A percentile compares a stretch with the other conserved stretches of the same genome.
Evolutionary conservation across 2,888 invertebrate genomes (phyloP).

Genomic region (Dichetophora obliterata): DNA sequence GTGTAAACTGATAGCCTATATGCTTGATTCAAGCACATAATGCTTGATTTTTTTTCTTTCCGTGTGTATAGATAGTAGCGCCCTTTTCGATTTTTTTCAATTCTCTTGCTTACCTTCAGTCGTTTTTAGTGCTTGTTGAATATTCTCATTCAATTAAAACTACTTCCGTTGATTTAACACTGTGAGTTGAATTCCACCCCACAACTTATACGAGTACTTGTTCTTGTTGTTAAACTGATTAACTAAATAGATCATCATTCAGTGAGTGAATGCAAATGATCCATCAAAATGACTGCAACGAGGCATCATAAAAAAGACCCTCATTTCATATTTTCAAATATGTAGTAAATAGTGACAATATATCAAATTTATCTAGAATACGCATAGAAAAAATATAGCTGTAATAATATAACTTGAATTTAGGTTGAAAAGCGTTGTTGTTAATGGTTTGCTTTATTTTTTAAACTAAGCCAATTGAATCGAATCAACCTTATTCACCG

Average conservation of each 20-base stretch:
- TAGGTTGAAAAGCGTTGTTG: too few species aligned
- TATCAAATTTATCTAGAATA: not conserved
- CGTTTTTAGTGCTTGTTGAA: not conserved
- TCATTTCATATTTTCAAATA: not conserved
- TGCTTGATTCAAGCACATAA: too few species aligned
- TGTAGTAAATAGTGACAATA: not conserved
- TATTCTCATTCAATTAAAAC: conserved; percentile 17
- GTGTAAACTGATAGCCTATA: too few species aligned
- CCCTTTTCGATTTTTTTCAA: too few species aligned
- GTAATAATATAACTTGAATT: not conserved
- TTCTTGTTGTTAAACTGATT: conserved; percentile 14
- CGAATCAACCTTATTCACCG: too few species aligned
- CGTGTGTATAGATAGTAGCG: too few species aligned
- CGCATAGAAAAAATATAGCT: not conserved
- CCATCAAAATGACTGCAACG: conserved; percentile 8
- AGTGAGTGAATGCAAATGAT: not conserved
- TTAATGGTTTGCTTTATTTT: too few species aligned
- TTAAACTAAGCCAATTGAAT: too few species aligned
- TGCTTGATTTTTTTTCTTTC: too few species aligned
- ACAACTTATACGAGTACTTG: not conserved
- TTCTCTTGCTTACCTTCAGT: not conserved
- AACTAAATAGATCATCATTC: conserved; percentile 22
- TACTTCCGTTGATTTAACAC: conserved; percentile 13
- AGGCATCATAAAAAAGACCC: conserved; percentile 4
- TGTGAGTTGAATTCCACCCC: not conserved